Percentiles rank a stretch among this genome's conserved stretches.
These are phyloP conservation scores for Hypotaenidia okinawae DNA, from an alignment of 2,797 vertebrate species.

Conservation along the genomic window DNA sequence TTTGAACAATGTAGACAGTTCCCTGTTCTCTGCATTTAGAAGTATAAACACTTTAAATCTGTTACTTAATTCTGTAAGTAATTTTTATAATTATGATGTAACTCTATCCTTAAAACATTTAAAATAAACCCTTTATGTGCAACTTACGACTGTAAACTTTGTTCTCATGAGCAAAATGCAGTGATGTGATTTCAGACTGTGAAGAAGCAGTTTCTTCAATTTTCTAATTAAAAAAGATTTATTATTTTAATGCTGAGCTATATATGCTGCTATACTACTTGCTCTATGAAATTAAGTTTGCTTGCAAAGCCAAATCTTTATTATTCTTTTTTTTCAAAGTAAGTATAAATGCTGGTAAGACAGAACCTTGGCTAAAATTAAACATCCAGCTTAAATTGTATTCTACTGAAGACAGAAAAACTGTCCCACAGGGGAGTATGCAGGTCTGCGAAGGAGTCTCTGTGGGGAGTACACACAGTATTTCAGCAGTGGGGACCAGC, in stretches of 20 bases:
- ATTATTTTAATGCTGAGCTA: conserved; percentile 28
- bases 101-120: conserved; percentile 90
- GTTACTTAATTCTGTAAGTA: conserved; percentile 90
- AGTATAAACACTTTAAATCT: conserved; percentile 88
- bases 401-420: neutral
- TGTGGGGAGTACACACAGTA: neutral
- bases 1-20: conserved; percentile 88
- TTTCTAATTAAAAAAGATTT: conserved; percentile 37
- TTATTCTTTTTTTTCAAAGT: neutral
- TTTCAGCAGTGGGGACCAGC: neutral
- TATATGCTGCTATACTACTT: conserved; percentile 11
- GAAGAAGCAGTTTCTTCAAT: conserved; percentile 35
- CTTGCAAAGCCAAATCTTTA: neutral
- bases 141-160: conserved; percentile 79
- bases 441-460: neutral
- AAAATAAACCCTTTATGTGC: conserved; percentile 91
- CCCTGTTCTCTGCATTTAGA: conserved; percentile 89
- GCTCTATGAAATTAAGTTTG: neutral
- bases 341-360: neutral
- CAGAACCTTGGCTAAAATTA: neutral
- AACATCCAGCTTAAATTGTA: neutral
- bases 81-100: conserved; percentile 94
- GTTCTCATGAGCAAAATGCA: conserved; percentile 72
- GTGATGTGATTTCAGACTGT: conserved; percentile 51
- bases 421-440: neutral